Percentiles rank a stretch among this genome's conserved stretches.
Evolutionary conservation across 1,140 invertebrate species (phyloP).

Genomic region (Hylyphantes graminicola): DNA sequence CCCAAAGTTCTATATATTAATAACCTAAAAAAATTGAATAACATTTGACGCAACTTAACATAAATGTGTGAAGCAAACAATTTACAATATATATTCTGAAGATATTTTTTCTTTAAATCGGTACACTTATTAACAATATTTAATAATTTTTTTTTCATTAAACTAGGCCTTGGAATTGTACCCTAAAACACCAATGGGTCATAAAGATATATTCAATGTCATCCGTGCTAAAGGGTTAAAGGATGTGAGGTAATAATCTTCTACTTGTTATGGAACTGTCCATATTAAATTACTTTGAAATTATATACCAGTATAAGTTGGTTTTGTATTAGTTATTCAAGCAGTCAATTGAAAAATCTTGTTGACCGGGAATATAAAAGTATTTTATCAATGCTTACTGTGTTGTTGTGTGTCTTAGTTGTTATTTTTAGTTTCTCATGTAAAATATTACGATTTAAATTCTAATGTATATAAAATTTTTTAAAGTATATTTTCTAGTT

Average conservation of each 20-base stretch:
- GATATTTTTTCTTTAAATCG: background rate
- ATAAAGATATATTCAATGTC: slow-evolving; percentile 66
- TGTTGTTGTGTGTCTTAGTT: too few relatives aligned
- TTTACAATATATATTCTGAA: background rate
- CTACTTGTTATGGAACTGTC: background rate
- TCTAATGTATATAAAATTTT: too few relatives aligned
- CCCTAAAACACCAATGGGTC: slow-evolving; percentile 65
- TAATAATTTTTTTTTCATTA: slow-evolving; percentile 1
- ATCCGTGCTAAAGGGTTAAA: slow-evolving; percentile 65
- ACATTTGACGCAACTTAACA: background rate
- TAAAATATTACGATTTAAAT: too few relatives aligned
- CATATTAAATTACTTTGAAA: background rate
- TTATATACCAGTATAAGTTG: too few relatives aligned
- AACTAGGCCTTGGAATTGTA: slow-evolving; percentile 63
- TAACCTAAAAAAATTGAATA: background rate
- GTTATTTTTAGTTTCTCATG: too few relatives aligned
- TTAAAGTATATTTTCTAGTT: too few relatives aligned
- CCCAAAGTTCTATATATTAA: too few relatives aligned
- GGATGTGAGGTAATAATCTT: slow-evolving; percentile 64
- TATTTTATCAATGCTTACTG: too few relatives aligned
- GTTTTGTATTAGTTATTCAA: too few relatives aligned
- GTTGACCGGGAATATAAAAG: too few relatives aligned
- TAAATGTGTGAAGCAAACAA: slow-evolving; percentile 2
- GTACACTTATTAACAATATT: background rate
- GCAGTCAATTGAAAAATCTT: too few relatives aligned